Conservation (phyloP, 2,113 vertebrate species). For the Pteropus alecto region DNA sequence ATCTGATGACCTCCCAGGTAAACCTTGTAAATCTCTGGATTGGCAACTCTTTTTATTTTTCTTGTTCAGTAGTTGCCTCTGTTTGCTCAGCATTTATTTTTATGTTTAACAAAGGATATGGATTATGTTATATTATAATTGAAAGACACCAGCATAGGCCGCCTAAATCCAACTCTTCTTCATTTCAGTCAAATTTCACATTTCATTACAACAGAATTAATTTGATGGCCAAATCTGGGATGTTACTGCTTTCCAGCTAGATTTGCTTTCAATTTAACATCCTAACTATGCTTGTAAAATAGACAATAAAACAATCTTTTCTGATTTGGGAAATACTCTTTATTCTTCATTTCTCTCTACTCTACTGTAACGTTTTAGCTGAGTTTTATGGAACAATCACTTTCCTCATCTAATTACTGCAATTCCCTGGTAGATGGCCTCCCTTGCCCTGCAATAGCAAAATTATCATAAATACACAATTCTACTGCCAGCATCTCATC, state of each 20-base stretch:
- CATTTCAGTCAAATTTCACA: conserved; percentile 80
- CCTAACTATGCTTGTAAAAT: conserved; percentile 77
- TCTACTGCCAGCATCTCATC: conserved; percentile 61
- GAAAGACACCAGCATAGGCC: conserved; percentile 64
- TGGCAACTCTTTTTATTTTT: conserved; percentile 46
- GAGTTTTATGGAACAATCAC: conserved; percentile 74
- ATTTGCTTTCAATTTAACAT: conserved; percentile 74
- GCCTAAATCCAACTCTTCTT: conserved; percentile 67
- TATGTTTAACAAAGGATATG: conserved; percentile 68
- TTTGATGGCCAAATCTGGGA: conserved; percentile 75
- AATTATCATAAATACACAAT: conserved; percentile 76
- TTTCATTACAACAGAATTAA: conserved; percentile 77
- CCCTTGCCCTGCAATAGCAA: conserved; percentile 55
- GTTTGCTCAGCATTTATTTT: conserved; percentile 75
- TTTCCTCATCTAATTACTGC: conserved; percentile 77
- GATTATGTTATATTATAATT: conserved; percentile 67
- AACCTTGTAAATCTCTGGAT: not conserved
- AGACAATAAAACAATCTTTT: conserved; percentile 78
- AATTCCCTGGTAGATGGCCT: conserved; percentile 74
- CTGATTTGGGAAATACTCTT: conserved; percentile 76
- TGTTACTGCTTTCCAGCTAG: conserved; percentile 74
- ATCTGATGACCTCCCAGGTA: conserved; percentile 46
- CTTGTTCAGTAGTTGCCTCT: conserved; percentile 46
- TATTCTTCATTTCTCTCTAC: conserved; percentile 72
- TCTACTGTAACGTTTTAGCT: conserved; percentile 72